Evolutionary conservation across 2,113 vertebrate genomes (phyloP).

Genomic region (Paedocypris sp.): DNA sequence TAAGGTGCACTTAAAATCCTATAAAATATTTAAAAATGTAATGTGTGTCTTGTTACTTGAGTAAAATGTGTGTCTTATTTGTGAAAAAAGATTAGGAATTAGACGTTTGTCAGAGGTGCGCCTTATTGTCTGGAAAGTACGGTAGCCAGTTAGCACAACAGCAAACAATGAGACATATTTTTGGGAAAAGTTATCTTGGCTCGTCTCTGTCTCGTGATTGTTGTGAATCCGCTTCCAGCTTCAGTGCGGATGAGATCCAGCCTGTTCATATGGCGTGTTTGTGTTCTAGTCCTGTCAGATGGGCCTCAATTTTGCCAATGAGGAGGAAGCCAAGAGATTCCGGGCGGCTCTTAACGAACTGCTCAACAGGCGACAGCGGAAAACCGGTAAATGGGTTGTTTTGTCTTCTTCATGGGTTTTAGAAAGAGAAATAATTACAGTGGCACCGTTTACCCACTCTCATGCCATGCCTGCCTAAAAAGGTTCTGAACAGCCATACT

Average conservation of each 20-base stretch:
- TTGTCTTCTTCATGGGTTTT: neutral
- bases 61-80: no score
- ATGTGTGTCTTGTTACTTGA: no score
- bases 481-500: no score
- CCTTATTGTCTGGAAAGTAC: neutral
- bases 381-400: conserved; percentile 64
- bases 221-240: neutral
- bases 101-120: no score
- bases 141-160: neutral
- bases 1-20: no score
- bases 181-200: neutral
- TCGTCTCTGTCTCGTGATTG: neutral
- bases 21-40: no score
- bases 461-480: no score
- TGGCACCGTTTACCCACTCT: neutral
- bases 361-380: conserved; percentile 79
- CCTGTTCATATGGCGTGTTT: neutral
- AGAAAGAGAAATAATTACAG: neutral
- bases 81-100: no score
- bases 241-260: neutral
- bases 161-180: neutral
- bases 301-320: conserved; percentile 93
- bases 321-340: conserved; percentile 94
- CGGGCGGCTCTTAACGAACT: conserved; percentile 77
- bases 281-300: conserved; percentile 76